These are phyloP conservation scores for Euzophera pinguis DNA, from an alignment of 2,888 invertebrate species.

Conservation along the genomic window DNA sequence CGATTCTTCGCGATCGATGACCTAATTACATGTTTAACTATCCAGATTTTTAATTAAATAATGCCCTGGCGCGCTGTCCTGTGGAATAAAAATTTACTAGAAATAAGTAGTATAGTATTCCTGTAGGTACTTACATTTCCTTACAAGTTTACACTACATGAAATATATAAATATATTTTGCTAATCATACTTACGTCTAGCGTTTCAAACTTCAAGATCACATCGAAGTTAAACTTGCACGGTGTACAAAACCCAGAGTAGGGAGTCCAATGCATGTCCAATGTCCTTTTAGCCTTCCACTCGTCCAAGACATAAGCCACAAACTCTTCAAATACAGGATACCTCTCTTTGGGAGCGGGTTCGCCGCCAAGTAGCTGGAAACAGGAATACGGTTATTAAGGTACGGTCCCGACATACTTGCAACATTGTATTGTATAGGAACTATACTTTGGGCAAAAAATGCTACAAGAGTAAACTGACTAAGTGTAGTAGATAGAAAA, in stretches of 20 bases:
- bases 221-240: slow-evolving; percentile 89
- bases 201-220: slow-evolving; percentile 91
- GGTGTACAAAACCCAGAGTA: slow-evolving; percentile 91
- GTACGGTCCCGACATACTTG: not conserved
- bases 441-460: too few relatives aligned
- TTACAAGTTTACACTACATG: too few relatives aligned
- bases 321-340: slow-evolving; percentile 91
- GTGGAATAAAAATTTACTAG: too few relatives aligned
- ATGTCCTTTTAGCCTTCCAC: slow-evolving; percentile 78
- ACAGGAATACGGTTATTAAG: slow-evolving; percentile 8
- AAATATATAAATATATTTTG: too few relatives aligned
- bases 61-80: too few relatives aligned
- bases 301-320: slow-evolving; percentile 88
- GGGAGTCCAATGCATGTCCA: slow-evolving; percentile 95
- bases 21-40: too few relatives aligned
- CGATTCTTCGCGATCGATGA: too few relatives aligned
- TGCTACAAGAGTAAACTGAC: too few relatives aligned
- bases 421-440: not conserved
- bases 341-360: slow-evolving; percentile 68
- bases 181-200: slow-evolving; percentile 79
- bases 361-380: slow-evolving; percentile 26
- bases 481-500: too few relatives aligned
- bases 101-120: too few relatives aligned
- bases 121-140: too few relatives aligned
- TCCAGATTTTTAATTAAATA: too few relatives aligned